Conservation (phyloP, 2,113 vertebrate species). For the Gymnogyps californianus region DNA sequence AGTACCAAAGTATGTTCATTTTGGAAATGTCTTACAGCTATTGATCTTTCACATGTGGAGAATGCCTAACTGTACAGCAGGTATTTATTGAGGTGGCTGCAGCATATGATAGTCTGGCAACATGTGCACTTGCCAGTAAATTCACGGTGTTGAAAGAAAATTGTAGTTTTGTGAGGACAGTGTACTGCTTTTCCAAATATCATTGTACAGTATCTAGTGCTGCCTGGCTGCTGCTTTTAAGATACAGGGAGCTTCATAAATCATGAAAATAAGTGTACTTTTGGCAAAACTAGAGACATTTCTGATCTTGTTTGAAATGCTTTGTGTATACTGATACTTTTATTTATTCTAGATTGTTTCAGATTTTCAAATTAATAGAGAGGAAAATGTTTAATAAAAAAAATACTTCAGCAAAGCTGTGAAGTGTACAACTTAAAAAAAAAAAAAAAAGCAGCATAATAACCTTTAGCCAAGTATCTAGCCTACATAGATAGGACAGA, state of each 20-base stretch:
- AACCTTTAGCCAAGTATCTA: not conserved
- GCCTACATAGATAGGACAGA: not conserved
- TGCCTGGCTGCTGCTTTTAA: not conserved
- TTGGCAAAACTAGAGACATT: not conserved
- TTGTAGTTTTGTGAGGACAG: not conserved
- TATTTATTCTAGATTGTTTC: not conserved
- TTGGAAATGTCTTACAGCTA: not conserved
- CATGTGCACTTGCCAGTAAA: not conserved
- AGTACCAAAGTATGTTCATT: not conserved
- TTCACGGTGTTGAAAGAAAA: not conserved
- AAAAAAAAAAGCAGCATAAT: not conserved
- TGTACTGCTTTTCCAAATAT: not conserved
- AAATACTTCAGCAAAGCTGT: not conserved
- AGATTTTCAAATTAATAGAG: not conserved
- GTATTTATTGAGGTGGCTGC: not conserved
- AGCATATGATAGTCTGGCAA: not conserved
- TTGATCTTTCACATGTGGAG: not conserved
- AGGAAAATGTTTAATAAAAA: not conserved
- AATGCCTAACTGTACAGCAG: not conserved
- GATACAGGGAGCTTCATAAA: not conserved
- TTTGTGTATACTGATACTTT: not conserved
- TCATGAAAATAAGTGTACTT: not conserved
- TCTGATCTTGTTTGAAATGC: not conserved
- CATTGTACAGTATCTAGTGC: not conserved
- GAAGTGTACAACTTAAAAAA: not conserved